Base-by-base conservation (phyloP, 1,140 invertebrate species). In the Drosophila sp. region DNA sequence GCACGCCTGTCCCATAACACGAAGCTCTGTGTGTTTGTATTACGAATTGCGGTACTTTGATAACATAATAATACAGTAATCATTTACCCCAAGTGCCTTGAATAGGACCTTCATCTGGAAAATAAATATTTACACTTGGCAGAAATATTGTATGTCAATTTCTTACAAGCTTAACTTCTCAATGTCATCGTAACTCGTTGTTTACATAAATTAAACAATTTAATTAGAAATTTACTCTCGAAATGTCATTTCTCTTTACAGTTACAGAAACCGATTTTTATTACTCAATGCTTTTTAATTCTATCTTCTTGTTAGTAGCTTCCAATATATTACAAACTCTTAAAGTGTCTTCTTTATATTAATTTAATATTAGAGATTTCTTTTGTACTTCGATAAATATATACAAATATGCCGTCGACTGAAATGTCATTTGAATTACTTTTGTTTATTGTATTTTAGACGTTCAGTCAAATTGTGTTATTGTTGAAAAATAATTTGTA, bases 1-100 rank as follows among this genome's bases (percentile, higher is more conserved):
- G 53, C 57, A 80, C 69, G 76, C 80, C 77, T 76, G 46, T 56
- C 57, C 71, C 69, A 77, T 36, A 79, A 73, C 80, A 84, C 77
- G 77, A 73, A 76, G 41, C 51, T 27, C 18, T 14, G 46, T 58
- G 32, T 54, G 13, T 41, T 36, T 66, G 25, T 34, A 48, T 46
- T 57, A 61, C 36, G 46, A 54, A 54, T 50, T 57, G 61, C 34
- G 45, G 6, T 48, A 11, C 46, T 32, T 45, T 14, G 57, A 43
- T 66, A 56, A 36, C 41, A 36, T 56, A 66, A 66, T 69, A 69
- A 45, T 48, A 29, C 36, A 38, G 40, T 36, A 41, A 46, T 62
- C 59, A 48, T 16, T 34, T 51, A 16, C 21, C 59, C 13, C 2
- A 18, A 61, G 43, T 25, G 13, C 34, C 40, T 38, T 62, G 13